Base-by-base conservation (phyloP, 2,888 invertebrate species). In the Teleogryllus oceanicus region DNA sequence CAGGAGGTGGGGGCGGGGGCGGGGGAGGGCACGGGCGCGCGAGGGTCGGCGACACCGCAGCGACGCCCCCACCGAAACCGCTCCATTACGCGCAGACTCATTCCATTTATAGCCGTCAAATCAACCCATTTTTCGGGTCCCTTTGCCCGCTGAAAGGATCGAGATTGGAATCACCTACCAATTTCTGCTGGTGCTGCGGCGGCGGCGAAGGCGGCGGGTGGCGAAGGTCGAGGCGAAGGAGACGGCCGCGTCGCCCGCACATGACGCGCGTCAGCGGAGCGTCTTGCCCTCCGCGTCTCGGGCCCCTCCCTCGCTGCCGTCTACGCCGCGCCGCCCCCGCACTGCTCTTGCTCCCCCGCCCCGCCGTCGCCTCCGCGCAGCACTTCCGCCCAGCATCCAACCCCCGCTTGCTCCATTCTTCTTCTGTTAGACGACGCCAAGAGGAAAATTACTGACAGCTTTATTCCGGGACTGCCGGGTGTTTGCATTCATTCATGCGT, bases 371-470 rank as follows among this genome's bases (percentile, higher is more conserved):
- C 81, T 79, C 80, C 82, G 50, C 77, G 80, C 77, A 79, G 81
- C 83, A 18, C n/a, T 62, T 13, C 80, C 78, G 37, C 20, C 51
- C 77, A 80, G 80, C 80, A 80, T 79, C 82, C 74, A 82, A 76
- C 78, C 81, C 82, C 79, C 84, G 49, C 83, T 83, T 82, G 88
- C 85, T 91, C 87, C 83, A 91, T 88, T 62, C 62, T 62, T 50
- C 77, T 50, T 16, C 77, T 77, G 49, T 77, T 21, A 77, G 77
- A 49, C 50, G 37, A 62, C 74, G 74, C 76, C 77, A 77, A 80
- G 78, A 80, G 75, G 18, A 80, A 1, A 91, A 91, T 85, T 91
- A 91, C 84, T 86, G 37, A 85, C 84, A 80, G 85, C 85, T 84
- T 85, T 86, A 83, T 84, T 83, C 79, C 80, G 80, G 16, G 16